phyloP scores from a whole-genome alignment of 64 coral and sea anemone genomes.

The Acropora yongei region DNA sequence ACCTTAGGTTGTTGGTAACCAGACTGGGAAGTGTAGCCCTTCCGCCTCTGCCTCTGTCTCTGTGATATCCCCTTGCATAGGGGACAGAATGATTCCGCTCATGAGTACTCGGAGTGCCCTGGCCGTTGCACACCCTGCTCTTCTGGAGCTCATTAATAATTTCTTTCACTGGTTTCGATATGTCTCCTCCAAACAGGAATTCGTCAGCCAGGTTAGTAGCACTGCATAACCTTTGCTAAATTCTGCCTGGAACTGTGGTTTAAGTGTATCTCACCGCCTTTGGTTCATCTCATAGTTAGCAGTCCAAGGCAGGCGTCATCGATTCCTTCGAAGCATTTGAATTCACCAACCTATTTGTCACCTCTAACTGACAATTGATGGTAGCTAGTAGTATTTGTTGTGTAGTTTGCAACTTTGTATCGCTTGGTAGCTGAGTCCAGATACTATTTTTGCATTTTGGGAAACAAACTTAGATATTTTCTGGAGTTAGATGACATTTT shows the following conservation, averaged over 20 bases:
- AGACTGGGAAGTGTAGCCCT: neutral
- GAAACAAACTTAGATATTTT: slow-evolving; percentile 55
- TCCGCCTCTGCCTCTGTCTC: neutral
- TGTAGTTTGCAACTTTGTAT: slow-evolving; percentile 40
- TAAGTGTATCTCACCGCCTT: slow-evolving; percentile 43
- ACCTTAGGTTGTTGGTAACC: too few species aligned
- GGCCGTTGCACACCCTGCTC: too few species aligned
- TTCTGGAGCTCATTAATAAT: too few species aligned
- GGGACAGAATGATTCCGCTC: neutral
- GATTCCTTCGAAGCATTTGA: slow-evolving; percentile 58
- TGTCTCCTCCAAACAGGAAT: slow-evolving; percentile 15
- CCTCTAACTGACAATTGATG: slow-evolving; percentile 59
- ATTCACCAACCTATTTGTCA: slow-evolving; percentile 35
- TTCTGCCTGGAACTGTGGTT: slow-evolving; percentile 56
- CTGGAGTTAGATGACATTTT: slow-evolving; percentile 64
- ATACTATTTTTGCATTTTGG: slow-evolving; percentile 66
- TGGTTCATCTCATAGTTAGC: slow-evolving; percentile 50
- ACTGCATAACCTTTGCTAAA: slow-evolving; percentile 57
- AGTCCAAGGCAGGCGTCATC: slow-evolving; percentile 31
- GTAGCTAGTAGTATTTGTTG: slow-evolving; percentile 41
- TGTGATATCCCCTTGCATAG: too few species aligned
- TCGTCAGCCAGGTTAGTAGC: slow-evolving; percentile 9
- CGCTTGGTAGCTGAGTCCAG: slow-evolving; percentile 52
- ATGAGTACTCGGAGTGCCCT: too few species aligned
- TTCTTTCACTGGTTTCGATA: neutral